These are phyloP conservation scores for Eulemur coronatus DNA, from an alignment of 2,797 vertebrate genomes.

Conservation along the genomic window DNA sequence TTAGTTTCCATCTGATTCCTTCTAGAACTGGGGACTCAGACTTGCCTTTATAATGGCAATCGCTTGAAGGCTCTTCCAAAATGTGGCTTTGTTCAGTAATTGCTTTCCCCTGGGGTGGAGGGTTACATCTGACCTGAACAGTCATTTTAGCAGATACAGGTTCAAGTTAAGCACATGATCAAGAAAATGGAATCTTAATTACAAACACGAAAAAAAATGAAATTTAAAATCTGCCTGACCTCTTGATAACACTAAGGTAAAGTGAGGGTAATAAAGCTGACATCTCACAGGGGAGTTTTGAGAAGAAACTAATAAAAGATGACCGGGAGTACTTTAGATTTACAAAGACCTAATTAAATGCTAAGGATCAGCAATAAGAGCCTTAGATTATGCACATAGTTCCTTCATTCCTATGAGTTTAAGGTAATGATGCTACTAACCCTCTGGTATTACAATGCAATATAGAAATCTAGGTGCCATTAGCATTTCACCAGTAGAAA, in stretches of 20 bases:
- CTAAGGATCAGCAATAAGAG: conserved; percentile 51
- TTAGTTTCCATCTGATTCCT: conserved; percentile 1
- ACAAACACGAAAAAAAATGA: conserved; percentile 40
- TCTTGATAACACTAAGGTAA: conserved; percentile 51
- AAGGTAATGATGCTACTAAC: neutral
- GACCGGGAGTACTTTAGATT: conserved; percentile 9
- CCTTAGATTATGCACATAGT: neutral
- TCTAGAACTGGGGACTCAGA: neutral
- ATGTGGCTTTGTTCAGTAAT: conserved; percentile 10
- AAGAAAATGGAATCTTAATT: conserved; percentile 62
- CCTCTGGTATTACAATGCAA: neutral
- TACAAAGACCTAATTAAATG: conserved; percentile 69
- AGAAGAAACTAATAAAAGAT: conserved; percentile 59
- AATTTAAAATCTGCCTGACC: conserved; percentile 50
- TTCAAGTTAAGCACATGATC: conserved; percentile 34
- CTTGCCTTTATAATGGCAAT: neutral
- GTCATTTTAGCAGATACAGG: neutral
- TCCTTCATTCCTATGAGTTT: neutral
- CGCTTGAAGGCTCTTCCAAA: neutral
- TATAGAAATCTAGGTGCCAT: neutral
- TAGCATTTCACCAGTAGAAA: neutral
- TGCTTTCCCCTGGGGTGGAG: neutral
- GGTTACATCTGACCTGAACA: neutral
- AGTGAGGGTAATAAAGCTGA: conserved; percentile 49
- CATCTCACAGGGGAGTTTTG: conserved; percentile 27